Evolutionary conservation across 2,888 invertebrate species (phyloP).

Genomic region (Pseudolycoriella hygida): DNA sequence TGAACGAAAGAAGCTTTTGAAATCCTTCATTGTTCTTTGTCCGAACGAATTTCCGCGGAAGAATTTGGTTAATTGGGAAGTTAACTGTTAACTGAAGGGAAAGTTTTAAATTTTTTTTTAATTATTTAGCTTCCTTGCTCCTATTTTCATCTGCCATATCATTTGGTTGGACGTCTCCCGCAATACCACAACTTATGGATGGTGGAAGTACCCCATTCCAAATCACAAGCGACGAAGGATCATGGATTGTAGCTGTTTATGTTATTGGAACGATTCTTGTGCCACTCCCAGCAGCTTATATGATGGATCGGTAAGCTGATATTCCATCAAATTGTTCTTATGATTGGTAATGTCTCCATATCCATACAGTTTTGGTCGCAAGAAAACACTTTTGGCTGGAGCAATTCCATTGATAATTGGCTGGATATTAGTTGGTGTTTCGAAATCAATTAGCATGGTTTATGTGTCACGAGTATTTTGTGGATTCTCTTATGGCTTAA

Average conservation of each 20-base stretch:
- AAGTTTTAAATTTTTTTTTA: too few relatives aligned
- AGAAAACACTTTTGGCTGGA: slow-evolving; percentile 41
- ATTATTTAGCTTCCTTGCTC: slow-evolving; percentile 32
- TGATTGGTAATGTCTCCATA: background rate
- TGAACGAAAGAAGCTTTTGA: too few relatives aligned
- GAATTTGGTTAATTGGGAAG: too few relatives aligned
- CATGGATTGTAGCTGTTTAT: slow-evolving; percentile 46
- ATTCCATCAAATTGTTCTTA: background rate
- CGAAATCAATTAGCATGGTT: slow-evolving; percentile 35
- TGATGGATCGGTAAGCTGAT: slow-evolving; percentile 31
- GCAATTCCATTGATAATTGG: slow-evolving; percentile 41
- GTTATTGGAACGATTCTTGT: slow-evolving; percentile 43
- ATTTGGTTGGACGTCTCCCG: slow-evolving; percentile 42
- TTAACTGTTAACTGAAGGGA: too few relatives aligned
- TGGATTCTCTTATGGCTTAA: slow-evolving; percentile 42
- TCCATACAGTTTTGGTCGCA: slow-evolving; percentile 37
- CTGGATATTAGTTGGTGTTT: slow-evolving; percentile 44
- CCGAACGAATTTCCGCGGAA: too few relatives aligned
- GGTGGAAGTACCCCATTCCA: slow-evolving; percentile 32
- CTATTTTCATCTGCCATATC: slow-evolving; percentile 36
- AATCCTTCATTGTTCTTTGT: too few relatives aligned
- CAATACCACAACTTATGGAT: slow-evolving; percentile 34
- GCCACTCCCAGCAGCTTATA: slow-evolving; percentile 39
- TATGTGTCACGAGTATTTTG: slow-evolving; percentile 42
- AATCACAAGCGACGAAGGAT: slow-evolving; percentile 37